phyloP scores from a whole-genome alignment of 2,113 vertebrate genomes.

The Atlantisia rogersi region DNA sequence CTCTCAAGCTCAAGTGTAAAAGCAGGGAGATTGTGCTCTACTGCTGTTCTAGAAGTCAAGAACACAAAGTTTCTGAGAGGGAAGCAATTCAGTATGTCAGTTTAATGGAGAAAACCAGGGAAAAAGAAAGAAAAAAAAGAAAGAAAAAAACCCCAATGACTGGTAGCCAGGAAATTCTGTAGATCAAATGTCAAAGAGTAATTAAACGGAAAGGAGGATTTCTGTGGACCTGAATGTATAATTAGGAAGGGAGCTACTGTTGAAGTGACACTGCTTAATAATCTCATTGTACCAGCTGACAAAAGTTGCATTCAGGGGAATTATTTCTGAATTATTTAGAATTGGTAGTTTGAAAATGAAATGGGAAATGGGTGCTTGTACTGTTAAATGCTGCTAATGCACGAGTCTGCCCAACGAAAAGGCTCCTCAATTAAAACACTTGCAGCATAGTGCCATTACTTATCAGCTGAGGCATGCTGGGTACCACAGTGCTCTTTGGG shows the following conservation, averaged over 20 bases:
- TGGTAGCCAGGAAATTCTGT: background rate
- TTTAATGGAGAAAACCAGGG: background rate
- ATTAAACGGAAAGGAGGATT: conserved; percentile 42
- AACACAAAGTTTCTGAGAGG: background rate
- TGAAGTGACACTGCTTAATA: conserved; percentile 40
- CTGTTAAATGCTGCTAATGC: conserved; percentile 38
- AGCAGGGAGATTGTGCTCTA: background rate
- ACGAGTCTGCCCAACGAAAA: conserved; percentile 13
- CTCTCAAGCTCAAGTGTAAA: background rate
- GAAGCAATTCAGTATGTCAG: background rate
- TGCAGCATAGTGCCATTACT: background rate
- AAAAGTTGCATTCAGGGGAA: conserved; percentile 27
- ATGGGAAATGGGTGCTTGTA: conserved; percentile 18
- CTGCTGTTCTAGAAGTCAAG: background rate
- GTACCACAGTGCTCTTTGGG: background rate
- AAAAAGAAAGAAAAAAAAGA: background rate
- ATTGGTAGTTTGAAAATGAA: conserved; percentile 29
- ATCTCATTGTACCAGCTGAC: conserved; percentile 42
- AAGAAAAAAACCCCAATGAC: background rate
- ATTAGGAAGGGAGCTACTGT: background rate
- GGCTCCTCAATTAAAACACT: conserved; percentile 23
- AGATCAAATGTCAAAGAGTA: conserved; percentile 37
- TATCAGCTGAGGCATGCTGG: background rate
- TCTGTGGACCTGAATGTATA: conserved; percentile 19
- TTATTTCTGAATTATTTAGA: conserved; percentile 62